Evolutionary conservation across 1,140 invertebrate genomes (phyloP).

Genomic region (Helicoverpa armigera): DNA sequence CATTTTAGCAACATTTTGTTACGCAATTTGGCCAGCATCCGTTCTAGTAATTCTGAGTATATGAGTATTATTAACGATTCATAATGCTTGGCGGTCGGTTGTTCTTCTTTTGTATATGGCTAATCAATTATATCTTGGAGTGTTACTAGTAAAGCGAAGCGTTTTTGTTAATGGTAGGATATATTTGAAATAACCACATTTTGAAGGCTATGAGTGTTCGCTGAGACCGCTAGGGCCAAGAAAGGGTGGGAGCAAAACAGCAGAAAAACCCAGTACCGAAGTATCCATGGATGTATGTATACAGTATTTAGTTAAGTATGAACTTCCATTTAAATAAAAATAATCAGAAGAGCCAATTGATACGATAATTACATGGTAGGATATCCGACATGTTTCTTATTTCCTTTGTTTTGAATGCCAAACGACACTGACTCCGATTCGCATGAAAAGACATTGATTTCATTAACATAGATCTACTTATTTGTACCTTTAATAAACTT

Average conservation of each 20-base stretch:
- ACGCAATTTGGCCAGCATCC: not conserved
- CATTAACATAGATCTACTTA: not conserved
- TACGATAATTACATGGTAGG: slow-evolving; percentile 8
- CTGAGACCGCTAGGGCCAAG: too few species aligned
- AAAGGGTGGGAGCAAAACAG: too few species aligned
- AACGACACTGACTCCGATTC: slow-evolving; percentile 28
- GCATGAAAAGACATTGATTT: slow-evolving; percentile 20
- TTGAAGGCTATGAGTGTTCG: too few species aligned
- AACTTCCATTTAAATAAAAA: not conserved
- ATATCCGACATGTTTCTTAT: slow-evolving; percentile 13
- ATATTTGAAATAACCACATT: too few species aligned
- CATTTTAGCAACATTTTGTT: slow-evolving; percentile 6
- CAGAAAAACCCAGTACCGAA: not conserved
- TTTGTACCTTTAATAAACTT: not conserved
- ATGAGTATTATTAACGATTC: not conserved
- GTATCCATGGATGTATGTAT: too few species aligned
- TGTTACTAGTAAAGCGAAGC: too few species aligned
- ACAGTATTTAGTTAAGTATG: too few species aligned
- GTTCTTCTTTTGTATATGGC: not conserved
- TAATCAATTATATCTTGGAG: too few species aligned
- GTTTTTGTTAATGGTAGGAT: too few species aligned
- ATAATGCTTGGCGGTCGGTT: not conserved
- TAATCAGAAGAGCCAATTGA: not conserved
- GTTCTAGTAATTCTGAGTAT: slow-evolving; percentile 1
- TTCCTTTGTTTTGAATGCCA: slow-evolving; percentile 18